phyloP scores from a whole-genome alignment of 2,888 invertebrate species.

The Drosophila villosipedis region DNA sequence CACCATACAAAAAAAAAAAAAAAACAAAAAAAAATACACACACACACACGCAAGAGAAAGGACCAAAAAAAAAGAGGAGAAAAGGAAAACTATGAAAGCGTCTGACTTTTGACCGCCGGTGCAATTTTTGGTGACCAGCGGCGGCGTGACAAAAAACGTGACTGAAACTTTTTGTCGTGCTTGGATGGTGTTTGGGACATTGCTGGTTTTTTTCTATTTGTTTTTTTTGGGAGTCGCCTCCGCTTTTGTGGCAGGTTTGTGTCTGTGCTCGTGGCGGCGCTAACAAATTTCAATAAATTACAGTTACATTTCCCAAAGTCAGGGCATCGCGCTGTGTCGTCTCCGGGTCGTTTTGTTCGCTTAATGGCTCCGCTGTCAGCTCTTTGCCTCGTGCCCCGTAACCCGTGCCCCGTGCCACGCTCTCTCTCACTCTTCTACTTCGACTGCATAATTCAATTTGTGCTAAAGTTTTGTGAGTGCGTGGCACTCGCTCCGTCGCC shows the following conservation, averaged over 20 bases:
- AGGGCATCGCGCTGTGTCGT: constrained; percentile 25
- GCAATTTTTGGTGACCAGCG: constrained; percentile 63
- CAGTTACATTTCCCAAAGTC: constrained; percentile 77
- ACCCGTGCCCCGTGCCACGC: background rate
- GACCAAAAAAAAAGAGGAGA: background rate
- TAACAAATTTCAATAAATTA: constrained; percentile 80
- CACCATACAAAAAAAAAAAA: constrained; percentile 2
- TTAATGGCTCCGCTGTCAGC: constrained; percentile 52
- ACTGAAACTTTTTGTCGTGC: constrained; percentile 61
- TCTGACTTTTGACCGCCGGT: constrained; percentile 69
- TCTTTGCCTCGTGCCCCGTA: background rate
- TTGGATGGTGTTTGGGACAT: constrained; percentile 20
- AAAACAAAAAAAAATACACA: background rate
- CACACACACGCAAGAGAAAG: background rate
- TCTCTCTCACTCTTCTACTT: background rate
- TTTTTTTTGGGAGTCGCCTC: constrained; percentile 9
- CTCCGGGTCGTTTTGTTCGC: constrained; percentile 45
- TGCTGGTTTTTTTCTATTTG: background rate
- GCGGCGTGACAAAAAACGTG: constrained; percentile 71
- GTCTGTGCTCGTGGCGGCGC: constrained; percentile 58
- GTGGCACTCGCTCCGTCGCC: constrained; percentile 55
- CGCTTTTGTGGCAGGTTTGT: constrained; percentile 61
- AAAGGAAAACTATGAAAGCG: constrained; percentile 42
- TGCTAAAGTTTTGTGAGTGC: constrained; percentile 72
- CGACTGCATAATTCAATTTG: constrained; percentile 77